Percentiles rank a stretch among this genome's conserved stretches.
phyloP scores from a whole-genome alignment of 2,888 invertebrate species.

The Xanthia togata region DNA sequence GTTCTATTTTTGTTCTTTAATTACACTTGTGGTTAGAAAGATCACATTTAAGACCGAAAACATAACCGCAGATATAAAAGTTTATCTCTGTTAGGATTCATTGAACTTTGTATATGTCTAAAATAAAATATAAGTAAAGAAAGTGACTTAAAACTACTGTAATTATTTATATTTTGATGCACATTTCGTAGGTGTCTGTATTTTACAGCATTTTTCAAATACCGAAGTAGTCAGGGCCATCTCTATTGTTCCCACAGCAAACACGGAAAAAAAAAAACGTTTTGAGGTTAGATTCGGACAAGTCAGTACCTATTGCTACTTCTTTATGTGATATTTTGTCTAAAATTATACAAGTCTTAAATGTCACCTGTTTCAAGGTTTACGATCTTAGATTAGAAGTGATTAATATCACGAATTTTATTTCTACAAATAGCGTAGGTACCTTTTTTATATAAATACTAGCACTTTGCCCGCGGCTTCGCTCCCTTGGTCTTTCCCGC shows the following conservation, averaged over 20 bases:
- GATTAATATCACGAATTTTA: constrained; percentile 4
- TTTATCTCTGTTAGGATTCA: background rate
- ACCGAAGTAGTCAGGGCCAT: constrained; percentile 29
- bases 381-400: background rate
- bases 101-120: background rate
- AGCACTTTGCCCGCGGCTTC: no score
- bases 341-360: constrained; percentile 29
- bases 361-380: constrained; percentile 60
- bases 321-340: constrained; percentile 4
- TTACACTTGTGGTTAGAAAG: constrained; percentile 11
- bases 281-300: background rate
- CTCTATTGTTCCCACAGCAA: constrained; percentile 11
- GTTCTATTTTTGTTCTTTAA: constrained; percentile 24
- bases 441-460: background rate
- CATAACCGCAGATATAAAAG: constrained; percentile 1
- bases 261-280: background rate
- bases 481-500: no score
- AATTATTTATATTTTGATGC: background rate
- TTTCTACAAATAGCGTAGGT: background rate
- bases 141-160: background rate
- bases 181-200: background rate
- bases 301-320: background rate
- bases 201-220: background rate
- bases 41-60: background rate
- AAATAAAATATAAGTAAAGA: background rate